Percentiles rank a stretch among this genome's conserved stretches.
Evolutionary conservation across 1,140 invertebrate genomes (phyloP).

Genomic region (Megalonaias nervosa): DNA sequence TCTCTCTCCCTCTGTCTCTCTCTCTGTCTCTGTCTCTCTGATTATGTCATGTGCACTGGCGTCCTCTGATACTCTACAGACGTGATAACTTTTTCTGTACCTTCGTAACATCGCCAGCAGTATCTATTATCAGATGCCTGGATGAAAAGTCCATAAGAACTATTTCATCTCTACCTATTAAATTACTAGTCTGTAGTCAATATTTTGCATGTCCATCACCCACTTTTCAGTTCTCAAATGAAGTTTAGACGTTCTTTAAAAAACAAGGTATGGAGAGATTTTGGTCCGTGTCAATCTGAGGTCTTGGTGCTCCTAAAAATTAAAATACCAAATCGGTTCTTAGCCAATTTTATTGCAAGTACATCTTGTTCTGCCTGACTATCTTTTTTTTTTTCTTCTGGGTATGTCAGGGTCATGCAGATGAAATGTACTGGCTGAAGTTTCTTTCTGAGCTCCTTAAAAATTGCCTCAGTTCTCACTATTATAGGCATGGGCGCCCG

Average conservation of each 20-base stretch:
- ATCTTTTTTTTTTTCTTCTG: no score
- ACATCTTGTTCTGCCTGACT: no score
- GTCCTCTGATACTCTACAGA: neutral
- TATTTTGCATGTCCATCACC: slow-evolving; percentile 8
- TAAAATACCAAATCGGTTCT: slow-evolving; percentile 15
- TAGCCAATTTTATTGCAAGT: no score
- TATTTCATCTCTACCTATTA: neutral
- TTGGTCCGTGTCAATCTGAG: slow-evolving; percentile 35
- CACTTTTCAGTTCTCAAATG: slow-evolving; percentile 13
- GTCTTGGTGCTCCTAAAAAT: slow-evolving; percentile 40
- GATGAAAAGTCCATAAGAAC: slow-evolving; percentile 1
- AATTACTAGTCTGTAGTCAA: neutral
- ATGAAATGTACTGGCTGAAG: slow-evolving; percentile 61
- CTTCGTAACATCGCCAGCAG: neutral
- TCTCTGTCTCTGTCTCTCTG: neutral
- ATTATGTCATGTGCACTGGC: neutral
- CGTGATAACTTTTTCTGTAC: neutral
- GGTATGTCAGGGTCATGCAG: slow-evolving; percentile 63
- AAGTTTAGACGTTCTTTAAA: slow-evolving; percentile 2
- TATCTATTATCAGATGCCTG: slow-evolving; percentile 1
- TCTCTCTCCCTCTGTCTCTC: neutral
- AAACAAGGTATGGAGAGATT: slow-evolving; percentile 7
- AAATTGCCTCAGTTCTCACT: slow-evolving; percentile 52
- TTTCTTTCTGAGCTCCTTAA: no score
- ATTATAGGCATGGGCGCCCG: slow-evolving; percentile 67